Conservation (phyloP, 2,113 vertebrate genomes). For the Buteo buteo region DNA sequence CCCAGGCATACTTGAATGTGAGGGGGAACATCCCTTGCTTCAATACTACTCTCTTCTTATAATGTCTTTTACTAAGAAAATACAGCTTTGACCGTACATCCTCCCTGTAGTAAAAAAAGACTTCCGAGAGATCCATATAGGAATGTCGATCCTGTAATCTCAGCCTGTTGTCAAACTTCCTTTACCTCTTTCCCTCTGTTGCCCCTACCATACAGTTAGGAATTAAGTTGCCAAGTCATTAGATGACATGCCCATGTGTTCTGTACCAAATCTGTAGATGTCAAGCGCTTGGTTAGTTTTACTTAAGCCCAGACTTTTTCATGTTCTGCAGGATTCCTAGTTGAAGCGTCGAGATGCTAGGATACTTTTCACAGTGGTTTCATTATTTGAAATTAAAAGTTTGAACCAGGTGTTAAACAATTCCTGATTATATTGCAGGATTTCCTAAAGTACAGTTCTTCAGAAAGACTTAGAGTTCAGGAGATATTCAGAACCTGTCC, state of each 20-base stretch:
- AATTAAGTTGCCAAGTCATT: background rate
- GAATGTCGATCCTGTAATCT: background rate
- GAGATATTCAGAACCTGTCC: background rate
- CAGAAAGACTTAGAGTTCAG: background rate
- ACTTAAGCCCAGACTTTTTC: background rate
- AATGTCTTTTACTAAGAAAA: background rate
- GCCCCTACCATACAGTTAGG: background rate
- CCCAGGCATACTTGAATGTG: background rate
- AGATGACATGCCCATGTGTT: background rate
- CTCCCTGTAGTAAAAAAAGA: background rate
- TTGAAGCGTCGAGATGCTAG: background rate
- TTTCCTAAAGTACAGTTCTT: background rate
- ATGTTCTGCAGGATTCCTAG: background rate
- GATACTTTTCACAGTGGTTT: background rate
- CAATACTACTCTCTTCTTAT: background rate
- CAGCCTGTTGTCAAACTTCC: background rate
- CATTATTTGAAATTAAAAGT: background rate
- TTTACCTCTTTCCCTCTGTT: background rate
- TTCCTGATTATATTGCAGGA: no score
- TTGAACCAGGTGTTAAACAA: background rate
- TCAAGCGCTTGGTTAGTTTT: background rate
- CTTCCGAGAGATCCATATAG: background rate
- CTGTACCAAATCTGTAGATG: background rate
- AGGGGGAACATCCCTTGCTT: background rate
- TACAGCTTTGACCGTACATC: background rate